These are phyloP conservation scores for Clistopyga incitator DNA, from an alignment of 2,888 invertebrate species.

Conservation along the genomic window DNA sequence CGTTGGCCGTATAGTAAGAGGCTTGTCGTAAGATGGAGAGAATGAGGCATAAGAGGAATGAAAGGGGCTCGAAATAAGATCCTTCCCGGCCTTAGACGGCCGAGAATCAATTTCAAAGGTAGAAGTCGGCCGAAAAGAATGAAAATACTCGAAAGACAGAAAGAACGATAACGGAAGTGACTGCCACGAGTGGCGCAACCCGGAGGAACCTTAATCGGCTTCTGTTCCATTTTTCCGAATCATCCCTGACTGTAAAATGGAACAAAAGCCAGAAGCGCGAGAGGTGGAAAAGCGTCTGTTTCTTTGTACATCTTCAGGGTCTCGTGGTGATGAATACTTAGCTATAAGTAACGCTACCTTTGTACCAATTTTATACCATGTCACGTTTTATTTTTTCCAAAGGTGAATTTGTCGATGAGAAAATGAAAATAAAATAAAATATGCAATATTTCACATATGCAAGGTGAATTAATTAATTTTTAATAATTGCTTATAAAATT, in stretches of 20 bases:
- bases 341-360: background rate
- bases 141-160: slow-evolving; percentile 31
- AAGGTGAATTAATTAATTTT: too few species aligned
- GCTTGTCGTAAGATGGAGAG: slow-evolving; percentile 23
- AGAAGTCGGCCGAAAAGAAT: slow-evolving; percentile 15
- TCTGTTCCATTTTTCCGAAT: slow-evolving; percentile 43
- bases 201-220: slow-evolving; percentile 50
- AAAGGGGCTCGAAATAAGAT: slow-evolving; percentile 54
- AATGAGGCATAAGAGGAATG: slow-evolving; percentile 37
- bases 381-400: too few species aligned
- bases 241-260: slow-evolving; percentile 33
- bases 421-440: too few species aligned
- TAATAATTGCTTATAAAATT: too few species aligned
- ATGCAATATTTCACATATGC: too few species aligned
- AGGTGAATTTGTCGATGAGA: too few species aligned
- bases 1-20: slow-evolving; percentile 35
- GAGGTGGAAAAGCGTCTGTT: background rate
- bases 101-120: slow-evolving; percentile 65
- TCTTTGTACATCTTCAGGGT: background rate
- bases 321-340: background rate
- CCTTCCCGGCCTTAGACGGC: slow-evolving; percentile 28
- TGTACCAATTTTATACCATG: background rate
- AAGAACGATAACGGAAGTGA: slow-evolving; percentile 41
- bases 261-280: slow-evolving; percentile 9
- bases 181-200: slow-evolving; percentile 41